phyloP scores from a whole-genome alignment of 2,113 vertebrate species.

The Neolamprologus modestus region DNA sequence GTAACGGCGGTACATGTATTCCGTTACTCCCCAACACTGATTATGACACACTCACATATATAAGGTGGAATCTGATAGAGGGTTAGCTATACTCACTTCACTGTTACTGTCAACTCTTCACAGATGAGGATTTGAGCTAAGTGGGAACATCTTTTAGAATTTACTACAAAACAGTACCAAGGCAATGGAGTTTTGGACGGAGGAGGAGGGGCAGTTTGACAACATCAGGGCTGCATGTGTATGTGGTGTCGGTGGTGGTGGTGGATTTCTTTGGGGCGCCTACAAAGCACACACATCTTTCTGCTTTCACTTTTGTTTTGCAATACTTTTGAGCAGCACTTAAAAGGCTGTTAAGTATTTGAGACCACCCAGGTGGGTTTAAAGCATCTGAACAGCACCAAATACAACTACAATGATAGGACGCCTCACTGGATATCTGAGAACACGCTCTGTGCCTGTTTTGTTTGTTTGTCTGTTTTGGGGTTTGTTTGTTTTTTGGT shows the following conservation, averaged over 20 bases:
- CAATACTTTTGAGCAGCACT: background rate
- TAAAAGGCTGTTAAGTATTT: background rate
- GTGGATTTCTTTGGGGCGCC: background rate
- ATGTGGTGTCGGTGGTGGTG: background rate
- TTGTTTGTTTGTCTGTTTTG: background rate
- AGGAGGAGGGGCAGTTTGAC: background rate
- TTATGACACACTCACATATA: background rate
- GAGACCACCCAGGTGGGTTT: background rate
- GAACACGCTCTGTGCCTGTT: background rate
- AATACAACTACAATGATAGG: background rate
- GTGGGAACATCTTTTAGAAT: background rate
- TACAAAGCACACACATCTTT: background rate
- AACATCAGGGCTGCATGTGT: background rate
- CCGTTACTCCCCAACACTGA: background rate
- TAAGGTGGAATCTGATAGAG: background rate
- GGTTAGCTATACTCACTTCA: background rate
- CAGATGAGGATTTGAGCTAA: background rate
- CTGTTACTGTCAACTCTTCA: background rate
- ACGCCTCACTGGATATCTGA: background rate
- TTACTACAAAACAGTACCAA: background rate
- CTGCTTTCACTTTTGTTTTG: background rate
- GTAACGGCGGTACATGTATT: too few relatives aligned
- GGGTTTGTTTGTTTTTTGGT: background rate
- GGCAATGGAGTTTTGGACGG: background rate
- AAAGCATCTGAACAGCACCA: background rate